Evolutionary conservation across 1,140 invertebrate species (phyloP).

Genomic region (Drosophila fuyamai): DNA sequence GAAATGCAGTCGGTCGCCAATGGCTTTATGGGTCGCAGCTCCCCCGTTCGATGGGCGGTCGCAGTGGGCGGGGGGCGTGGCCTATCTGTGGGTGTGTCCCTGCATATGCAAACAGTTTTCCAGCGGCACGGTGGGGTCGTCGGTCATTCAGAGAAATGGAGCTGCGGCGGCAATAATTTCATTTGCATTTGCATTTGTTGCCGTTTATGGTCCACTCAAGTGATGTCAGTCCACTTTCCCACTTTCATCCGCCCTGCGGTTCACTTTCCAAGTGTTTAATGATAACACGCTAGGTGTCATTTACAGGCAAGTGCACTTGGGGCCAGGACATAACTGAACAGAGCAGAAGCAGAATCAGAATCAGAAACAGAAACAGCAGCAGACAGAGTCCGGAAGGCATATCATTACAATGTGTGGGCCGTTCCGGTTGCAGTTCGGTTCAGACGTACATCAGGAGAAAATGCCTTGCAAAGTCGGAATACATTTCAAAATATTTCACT

Average conservation of each 20-base stretch:
- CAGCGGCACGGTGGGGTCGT: not conserved
- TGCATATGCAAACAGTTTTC: constrained; percentile 79
- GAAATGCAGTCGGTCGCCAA: constrained; percentile 64
- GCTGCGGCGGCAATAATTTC: constrained; percentile 68
- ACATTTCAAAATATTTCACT: too few relatives aligned
- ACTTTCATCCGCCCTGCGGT: not conserved
- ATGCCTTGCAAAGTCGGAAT: not conserved
- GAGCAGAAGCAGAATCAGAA: constrained; percentile 9
- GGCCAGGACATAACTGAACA: constrained; percentile 1
- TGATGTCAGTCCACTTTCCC: constrained; percentile 58
- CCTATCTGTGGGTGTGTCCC: constrained; percentile 46
- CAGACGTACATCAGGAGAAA: not conserved
- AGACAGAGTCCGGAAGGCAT: constrained; percentile 19
- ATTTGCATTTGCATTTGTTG: constrained; percentile 80
- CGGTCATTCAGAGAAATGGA: constrained; percentile 35
- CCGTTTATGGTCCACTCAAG: constrained; percentile 80
- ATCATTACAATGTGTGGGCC: constrained; percentile 14
- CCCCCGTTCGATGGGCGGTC: constrained; percentile 8
- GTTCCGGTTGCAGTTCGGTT: not conserved
- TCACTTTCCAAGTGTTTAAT: constrained; percentile 55
- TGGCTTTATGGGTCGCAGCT: constrained; percentile 53
- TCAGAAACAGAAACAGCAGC: constrained; percentile 7
- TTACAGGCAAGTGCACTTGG: constrained; percentile 51
- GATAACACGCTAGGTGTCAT: constrained; percentile 76
- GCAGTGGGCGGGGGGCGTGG: constrained; percentile 29